A percentile compares a stretch with the other conserved stretches of the same genome.
These are phyloP conservation scores for Rhincodon typus DNA, from an alignment of 2,797 vertebrate species.

Conservation along the genomic window DNA sequence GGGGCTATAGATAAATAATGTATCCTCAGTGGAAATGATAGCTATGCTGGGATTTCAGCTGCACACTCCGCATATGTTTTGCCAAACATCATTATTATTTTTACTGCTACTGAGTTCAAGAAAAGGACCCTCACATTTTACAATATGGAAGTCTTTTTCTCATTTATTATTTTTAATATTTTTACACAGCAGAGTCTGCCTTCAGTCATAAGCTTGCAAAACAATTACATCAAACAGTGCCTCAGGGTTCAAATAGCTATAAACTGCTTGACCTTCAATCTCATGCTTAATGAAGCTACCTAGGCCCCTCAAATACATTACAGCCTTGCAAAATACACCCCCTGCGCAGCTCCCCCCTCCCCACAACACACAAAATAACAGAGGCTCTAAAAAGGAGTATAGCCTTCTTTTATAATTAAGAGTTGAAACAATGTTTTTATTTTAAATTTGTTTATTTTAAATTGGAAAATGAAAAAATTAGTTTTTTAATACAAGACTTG, in stretches of 20 bases:
- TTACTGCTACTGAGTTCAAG: constrained; percentile 27
- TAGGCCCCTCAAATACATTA: constrained; percentile 18
- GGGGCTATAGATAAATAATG: not conserved
- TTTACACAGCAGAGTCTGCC: constrained; percentile 24
- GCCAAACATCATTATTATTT: constrained; percentile 20
- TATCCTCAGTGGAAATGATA: constrained; percentile 20
- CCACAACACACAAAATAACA: not conserved
- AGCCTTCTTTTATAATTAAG: not conserved
- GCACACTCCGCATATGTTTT: not conserved
- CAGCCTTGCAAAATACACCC: not conserved
- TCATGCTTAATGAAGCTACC: not conserved
- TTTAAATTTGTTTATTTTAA: not conserved
- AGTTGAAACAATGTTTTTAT: not conserved
- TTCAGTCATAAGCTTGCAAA: constrained; percentile 28
- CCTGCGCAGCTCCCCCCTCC: too few species aligned
- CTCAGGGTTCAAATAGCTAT: constrained; percentile 23
- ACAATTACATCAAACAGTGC: constrained; percentile 33
- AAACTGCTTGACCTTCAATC: constrained; percentile 26
- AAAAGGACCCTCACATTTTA: constrained; percentile 19
- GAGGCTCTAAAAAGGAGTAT: too few species aligned
- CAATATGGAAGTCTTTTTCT: constrained; percentile 34
- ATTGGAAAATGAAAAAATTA: not conserved
- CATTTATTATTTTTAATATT: constrained; percentile 34
- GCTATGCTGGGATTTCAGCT: constrained; percentile 31
- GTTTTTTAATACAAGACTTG: not conserved